Base-by-base conservation (phyloP, 2,113 vertebrate species). In the Dipodomys spectabilis region DNA sequence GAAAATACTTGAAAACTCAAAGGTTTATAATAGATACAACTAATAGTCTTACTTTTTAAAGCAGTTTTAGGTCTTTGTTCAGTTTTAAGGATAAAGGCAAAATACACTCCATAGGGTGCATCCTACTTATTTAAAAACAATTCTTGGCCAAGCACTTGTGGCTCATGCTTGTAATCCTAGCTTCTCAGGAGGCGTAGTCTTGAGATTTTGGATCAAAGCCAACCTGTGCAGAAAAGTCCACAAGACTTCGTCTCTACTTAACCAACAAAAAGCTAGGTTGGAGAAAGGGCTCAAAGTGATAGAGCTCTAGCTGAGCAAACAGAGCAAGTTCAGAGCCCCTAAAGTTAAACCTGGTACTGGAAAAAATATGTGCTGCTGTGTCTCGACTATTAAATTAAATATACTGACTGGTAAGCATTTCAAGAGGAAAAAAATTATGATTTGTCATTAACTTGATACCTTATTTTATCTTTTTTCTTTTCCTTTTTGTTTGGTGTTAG, bases 331-430 rank as follows among this genome's bases (percentile, higher is more conserved):
- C 53, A 57, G 15, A 57, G 53, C 53, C 12, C 53, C 15, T 57
- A 57, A 9, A 13, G 12, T 57, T 57, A 57, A 57, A 13, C 15
- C 15, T 18, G 15, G 15, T 57, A 13, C 15, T 57, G 53, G 53
- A 16, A 90, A 49, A 71, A 90, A 89, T 74, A 7, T 90, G 23
- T 93, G 28, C 18, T 81, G 53, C 18, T 69, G 78, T 49, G 92
- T 86, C 35, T 85, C 62, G n/a, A 62, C 88, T 84, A 83, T 83
- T 96, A 45, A 89, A 83, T 83, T 96, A 45, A 89, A 27, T 75
- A 73, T 39, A 88, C 72, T 90, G 30, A 88, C 72, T 90, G 27
- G 25, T 25, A 88, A 67, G 44, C 62, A 88, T 88, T 94, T 19
- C 28, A 73, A 68, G 32, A 85, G 67, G 15, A 83, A 74, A 27